Conservation (phyloP, 2,113 vertebrate genomes). For the Psilopsiagon aurifrons region DNA sequence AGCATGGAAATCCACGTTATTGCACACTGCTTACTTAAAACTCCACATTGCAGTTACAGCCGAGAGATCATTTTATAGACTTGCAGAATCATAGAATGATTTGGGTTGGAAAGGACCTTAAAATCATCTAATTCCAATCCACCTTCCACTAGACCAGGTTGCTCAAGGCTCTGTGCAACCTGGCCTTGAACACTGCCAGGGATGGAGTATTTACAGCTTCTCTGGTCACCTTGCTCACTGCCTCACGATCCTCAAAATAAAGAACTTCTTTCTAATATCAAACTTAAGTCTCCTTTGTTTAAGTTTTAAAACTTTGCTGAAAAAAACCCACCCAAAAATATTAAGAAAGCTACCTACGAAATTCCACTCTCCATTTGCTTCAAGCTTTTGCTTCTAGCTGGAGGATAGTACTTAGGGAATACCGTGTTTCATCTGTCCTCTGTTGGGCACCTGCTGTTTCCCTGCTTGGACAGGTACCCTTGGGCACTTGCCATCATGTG, state of each 20-base stretch:
- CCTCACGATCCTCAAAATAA: not conserved
- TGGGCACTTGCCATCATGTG: rapidly evolving
- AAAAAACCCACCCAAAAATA: not conserved
- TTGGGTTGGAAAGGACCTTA: not conserved
- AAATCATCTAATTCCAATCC: not conserved
- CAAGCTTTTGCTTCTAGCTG: not conserved
- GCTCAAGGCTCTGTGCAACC: not conserved
- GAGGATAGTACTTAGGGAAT: not conserved
- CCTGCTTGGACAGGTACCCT: not conserved
- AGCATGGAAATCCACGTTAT: not conserved
- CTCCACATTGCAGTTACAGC: not conserved
- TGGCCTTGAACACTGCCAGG: not conserved
- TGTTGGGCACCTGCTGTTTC: rapidly evolving
- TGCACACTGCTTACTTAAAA: not conserved
- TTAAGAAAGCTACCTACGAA: not conserved
- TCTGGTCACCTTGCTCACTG: not conserved
- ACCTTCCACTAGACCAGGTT: not conserved
- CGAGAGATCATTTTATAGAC: not conserved
- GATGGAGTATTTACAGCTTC: not conserved
- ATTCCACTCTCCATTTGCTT: not conserved
- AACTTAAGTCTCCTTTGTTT: not conserved
- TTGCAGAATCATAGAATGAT: not conserved
- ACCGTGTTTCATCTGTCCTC: rapidly evolving
- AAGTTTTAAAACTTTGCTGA: not conserved
- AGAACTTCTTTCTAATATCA: not conserved